Percentiles rank a stretch among this genome's conserved stretches.
Conservation (phyloP, 2,797 vertebrate genomes). For the Podarcis siculus region DNA sequence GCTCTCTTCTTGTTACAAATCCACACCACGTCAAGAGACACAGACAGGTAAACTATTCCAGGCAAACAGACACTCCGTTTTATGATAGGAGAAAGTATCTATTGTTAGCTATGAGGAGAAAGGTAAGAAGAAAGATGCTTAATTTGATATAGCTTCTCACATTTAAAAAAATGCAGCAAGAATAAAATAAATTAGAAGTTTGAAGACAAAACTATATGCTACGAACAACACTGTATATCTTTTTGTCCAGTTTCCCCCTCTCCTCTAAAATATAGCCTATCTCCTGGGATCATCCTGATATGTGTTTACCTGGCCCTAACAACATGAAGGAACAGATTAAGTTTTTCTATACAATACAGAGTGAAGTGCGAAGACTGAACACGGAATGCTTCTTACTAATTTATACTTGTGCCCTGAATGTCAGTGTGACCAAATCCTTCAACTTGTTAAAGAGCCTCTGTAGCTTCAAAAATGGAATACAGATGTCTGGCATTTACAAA, state of each 20-base stretch:
- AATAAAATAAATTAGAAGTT: not conserved
- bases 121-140: not conserved
- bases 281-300: not conserved
- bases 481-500: conserved; percentile 32
- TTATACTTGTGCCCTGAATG: not conserved
- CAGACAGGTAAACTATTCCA: not conserved
- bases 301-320: not conserved
- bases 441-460: conserved; percentile 32
- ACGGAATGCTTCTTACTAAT: not conserved
- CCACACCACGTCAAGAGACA: not conserved
- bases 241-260: not conserved
- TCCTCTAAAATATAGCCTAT: not conserved
- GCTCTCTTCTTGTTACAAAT: not conserved
- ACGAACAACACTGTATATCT: not conserved
- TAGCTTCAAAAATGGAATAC: conserved; percentile 22
- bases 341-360: not conserved
- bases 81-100: not conserved
- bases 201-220: not conserved
- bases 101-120: not conserved
- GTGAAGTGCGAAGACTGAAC: not conserved
- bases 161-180: not conserved
- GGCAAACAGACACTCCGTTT: not conserved
- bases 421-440: not conserved
- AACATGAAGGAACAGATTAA: not conserved
- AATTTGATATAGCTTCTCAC: not conserved